A percentile compares a stretch with the other conserved stretches of the same genome.
Conservation (phyloP, 2,888 invertebrate species). For the Drosophila mimetica region DNA sequence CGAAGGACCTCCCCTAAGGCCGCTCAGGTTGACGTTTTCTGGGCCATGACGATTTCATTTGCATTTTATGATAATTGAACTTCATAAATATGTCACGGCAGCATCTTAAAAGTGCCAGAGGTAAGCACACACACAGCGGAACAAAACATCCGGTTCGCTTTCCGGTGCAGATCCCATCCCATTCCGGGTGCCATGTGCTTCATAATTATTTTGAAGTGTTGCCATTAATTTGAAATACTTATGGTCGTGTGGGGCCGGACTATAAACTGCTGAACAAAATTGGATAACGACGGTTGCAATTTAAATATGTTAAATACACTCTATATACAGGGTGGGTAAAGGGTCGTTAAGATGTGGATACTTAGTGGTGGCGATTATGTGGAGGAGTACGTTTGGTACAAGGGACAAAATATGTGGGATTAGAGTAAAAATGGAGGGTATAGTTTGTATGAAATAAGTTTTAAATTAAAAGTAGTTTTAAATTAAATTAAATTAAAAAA, state of each 20-base stretch:
- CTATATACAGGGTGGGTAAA: conserved; percentile 4
- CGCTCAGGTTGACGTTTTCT: conserved; percentile 73
- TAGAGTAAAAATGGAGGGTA: background rate
- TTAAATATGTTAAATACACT: conserved; percentile 72
- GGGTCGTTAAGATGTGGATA: conserved; percentile 6
- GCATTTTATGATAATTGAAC: conserved; percentile 81
- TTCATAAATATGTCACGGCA: conserved; percentile 80
- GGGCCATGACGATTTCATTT: conserved; percentile 80
- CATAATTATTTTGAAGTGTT: conserved; percentile 80
- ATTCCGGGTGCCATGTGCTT: conserved; percentile 62
- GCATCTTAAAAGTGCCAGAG: conserved; percentile 79
- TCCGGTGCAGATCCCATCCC: background rate
- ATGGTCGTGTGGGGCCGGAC: conserved; percentile 59
- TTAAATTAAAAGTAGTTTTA: no score
- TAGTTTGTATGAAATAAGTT: background rate
- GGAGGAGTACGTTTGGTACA: no score
- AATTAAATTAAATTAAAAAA: no score
- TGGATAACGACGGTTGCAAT: conserved; percentile 65
- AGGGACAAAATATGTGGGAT: background rate
- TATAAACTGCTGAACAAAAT: conserved; percentile 67
- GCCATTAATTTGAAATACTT: conserved; percentile 78
- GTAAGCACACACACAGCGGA: conserved; percentile 65
- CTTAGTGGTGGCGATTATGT: background rate
- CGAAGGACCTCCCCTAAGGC: conserved; percentile 20
- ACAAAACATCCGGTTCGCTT: conserved; percentile 4